These are phyloP conservation scores for Chymomyza amoena DNA, from an alignment of 2,888 invertebrate species.

Conservation along the genomic window DNA sequence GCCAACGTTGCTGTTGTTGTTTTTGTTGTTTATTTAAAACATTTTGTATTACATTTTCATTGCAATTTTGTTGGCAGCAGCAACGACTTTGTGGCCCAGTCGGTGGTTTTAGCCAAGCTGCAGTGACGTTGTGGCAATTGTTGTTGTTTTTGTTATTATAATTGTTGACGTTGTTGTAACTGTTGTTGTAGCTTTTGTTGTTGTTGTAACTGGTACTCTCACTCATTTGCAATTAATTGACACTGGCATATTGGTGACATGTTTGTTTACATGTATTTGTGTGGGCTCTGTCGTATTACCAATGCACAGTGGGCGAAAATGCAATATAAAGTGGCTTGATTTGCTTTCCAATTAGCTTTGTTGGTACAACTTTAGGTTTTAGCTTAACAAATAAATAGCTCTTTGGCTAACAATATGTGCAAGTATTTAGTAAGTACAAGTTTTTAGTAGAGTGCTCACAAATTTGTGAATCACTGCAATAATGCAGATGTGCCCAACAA, in stretches of 20 bases:
- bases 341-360: no score
- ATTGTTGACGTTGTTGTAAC: neutral
- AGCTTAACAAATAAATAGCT: no score
- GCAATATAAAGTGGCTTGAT: no score
- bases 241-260: constrained; percentile 21
- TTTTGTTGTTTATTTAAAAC: constrained; percentile 12
- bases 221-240: constrained; percentile 45
- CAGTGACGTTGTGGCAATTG: constrained; percentile 15
- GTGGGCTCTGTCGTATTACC: neutral
- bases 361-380: no score
- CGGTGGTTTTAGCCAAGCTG: no score
- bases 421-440: no score
- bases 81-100: neutral
- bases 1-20: constrained; percentile 14
- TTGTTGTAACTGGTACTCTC: constrained; percentile 14
- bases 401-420: no score
- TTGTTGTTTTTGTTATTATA: constrained; percentile 4
- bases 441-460: no score
- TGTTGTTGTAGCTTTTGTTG: constrained; percentile 11
- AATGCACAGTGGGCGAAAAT: neutral
- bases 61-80: constrained; percentile 26
- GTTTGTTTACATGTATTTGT: neutral
- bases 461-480: no score
- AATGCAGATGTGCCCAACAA: no score
- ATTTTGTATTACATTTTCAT: constrained; percentile 35